Percentiles rank a stretch among this genome's conserved stretches.
Evolutionary conservation across 2,888 invertebrate species (phyloP).

Genomic region (Epinotia brunnichana): DNA sequence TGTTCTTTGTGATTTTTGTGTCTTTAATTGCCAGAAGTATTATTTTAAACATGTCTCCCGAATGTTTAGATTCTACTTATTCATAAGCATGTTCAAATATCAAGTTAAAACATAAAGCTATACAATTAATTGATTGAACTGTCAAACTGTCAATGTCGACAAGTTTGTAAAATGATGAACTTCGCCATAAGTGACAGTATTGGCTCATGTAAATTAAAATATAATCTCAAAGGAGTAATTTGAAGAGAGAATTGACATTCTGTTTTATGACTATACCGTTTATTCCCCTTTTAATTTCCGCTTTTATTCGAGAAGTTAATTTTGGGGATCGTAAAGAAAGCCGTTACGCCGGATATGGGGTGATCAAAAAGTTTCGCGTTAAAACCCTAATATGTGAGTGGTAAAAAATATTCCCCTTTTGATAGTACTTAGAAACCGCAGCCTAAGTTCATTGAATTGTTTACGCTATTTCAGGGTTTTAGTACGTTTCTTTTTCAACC

Average conservation of each 20-base stretch:
- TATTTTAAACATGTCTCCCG: no score
- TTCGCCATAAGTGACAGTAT: not conserved
- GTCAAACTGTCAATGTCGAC: not conserved
- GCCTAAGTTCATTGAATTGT: no score
- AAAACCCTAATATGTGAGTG: slow-evolving; percentile 17
- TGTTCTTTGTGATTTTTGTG: no score
- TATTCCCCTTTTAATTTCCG: slow-evolving; percentile 30
- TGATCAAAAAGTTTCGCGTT: slow-evolving; percentile 33
- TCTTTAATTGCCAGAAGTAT: no score
- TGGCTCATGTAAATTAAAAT: not conserved
- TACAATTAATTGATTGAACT: no score
- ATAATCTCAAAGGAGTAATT: not conserved
- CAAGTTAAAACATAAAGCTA: no score
- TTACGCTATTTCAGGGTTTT: no score
- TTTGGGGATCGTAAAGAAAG: slow-evolving; percentile 35
- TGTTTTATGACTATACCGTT: slow-evolving; percentile 19
- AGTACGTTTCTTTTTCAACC: no score
- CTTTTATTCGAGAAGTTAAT: slow-evolving; percentile 42
- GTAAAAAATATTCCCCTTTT: not conserved
- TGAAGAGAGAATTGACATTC: slow-evolving; percentile 2
- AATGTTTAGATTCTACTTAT: no score
- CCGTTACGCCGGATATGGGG: slow-evolving; percentile 30
- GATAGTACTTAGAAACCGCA: no score
- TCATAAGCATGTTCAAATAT: no score
- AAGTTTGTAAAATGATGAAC: not conserved